Evolutionary conservation across 2,113 vertebrate species (phyloP), one percentile per base, ranked within the genome.

Genomic region (Pedetes capensis): DNA sequence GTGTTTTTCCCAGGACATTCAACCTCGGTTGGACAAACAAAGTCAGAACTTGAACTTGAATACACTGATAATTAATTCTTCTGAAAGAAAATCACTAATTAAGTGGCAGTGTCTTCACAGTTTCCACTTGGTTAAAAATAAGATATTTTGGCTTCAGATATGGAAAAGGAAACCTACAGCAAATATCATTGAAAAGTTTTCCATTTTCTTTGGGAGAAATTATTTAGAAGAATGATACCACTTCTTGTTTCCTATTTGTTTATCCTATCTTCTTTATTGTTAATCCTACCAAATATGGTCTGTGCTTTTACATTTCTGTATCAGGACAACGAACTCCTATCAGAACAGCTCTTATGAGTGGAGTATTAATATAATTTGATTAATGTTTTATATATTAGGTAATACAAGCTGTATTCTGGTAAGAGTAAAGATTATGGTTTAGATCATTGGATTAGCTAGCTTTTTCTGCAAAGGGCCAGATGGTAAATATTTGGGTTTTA

Each of bases 21-120:
- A 47, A 64, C 51, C 85, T 79, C 64, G 89, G 78, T 57, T 91
- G 81, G 66, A 93, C 61, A 91, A 93, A 90, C 87, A 83, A 95
- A 66, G 34, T 88, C 51, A 90, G 42, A 69, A 51, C 61, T 11
- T 89, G 82, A 96, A 91, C 74, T 78, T 94, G 53, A 34, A 64
- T 25, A 68, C 4, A 47, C 5, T 53, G 69, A 74, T 87, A 59
- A 68, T 87, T 93, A 87, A 92, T 85, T 84, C 39, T 44, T 72
- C 64, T 63, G 14, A 47, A 69, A 87, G 71, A 94, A 93, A 95
- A 96, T 20, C 0, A 9, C 49, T 71, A 79, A 76, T 53, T 9
- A 83, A 32, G 13, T 39, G 32, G 59, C 80, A 74, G 55, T 57
- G 47, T 53, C 61, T 91, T 69, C 27, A 76, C 32, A 39, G 55